Evolutionary conservation across 1,140 invertebrate species (phyloP).

Genomic region (Andrena cerasifolii): DNA sequence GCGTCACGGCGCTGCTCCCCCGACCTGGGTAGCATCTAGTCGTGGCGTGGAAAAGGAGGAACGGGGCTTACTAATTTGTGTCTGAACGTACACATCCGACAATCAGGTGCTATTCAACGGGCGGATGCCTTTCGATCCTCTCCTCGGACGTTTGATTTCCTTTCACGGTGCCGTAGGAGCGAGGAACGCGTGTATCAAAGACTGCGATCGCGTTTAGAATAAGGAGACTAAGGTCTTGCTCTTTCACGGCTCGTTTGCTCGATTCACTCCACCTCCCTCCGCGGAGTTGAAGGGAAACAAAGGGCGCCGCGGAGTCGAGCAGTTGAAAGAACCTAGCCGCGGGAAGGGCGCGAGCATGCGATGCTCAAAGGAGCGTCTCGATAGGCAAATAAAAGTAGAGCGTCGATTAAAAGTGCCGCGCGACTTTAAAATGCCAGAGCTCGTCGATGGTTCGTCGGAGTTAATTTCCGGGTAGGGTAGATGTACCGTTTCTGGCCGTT

Average conservation of each 20-base stretch:
- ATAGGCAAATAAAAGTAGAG: too few relatives aligned
- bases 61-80: slow-evolving; percentile 65
- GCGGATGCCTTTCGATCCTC: slow-evolving; percentile 43
- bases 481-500: too few relatives aligned
- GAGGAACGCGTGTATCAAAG: slow-evolving; percentile 52
- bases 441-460: too few relatives aligned
- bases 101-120: slow-evolving; percentile 72
- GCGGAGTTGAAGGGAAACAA: background rate
- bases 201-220: background rate
- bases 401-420: too few relatives aligned
- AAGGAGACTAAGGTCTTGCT: too few relatives aligned
- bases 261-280: slow-evolving; percentile 42
- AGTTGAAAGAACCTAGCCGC: too few relatives aligned
- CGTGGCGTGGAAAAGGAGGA: background rate
- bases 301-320: background rate
- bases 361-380: too few relatives aligned
- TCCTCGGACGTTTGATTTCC: slow-evolving; percentile 56
- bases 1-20: too few relatives aligned
- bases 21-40: background rate
- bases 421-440: too few relatives aligned
- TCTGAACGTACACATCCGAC: slow-evolving; percentile 42
- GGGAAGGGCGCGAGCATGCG: too few relatives aligned
- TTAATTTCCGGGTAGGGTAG: too few relatives aligned
- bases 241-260: slow-evolving; percentile 43
- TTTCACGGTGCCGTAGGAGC: slow-evolving; percentile 14